phyloP scores from a whole-genome alignment of 1,140 invertebrate species.

The Musca vetustissima region DNA sequence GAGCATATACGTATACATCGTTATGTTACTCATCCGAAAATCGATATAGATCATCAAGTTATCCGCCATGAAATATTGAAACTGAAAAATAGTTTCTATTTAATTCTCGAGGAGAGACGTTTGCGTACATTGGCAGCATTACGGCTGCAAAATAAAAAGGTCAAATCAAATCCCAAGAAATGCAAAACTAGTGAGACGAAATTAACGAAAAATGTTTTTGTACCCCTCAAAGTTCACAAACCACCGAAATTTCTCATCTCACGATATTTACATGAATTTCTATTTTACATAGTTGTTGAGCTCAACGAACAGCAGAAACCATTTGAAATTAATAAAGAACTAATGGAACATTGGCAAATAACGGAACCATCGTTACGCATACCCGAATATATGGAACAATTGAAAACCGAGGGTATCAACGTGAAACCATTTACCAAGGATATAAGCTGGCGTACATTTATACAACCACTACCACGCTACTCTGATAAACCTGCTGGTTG shows the following conservation, averaged over 20 bases:
- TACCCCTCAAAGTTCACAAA: not conserved
- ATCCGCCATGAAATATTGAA: constrained; percentile 40
- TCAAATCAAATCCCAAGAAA: constrained; percentile 1
- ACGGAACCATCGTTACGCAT: constrained; percentile 45
- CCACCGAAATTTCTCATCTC: constrained; percentile 71
- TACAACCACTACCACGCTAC: constrained; percentile 69
- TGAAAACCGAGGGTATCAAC: constrained; percentile 53
- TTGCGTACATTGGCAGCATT: not conserved
- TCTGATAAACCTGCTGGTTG: constrained; percentile 68
- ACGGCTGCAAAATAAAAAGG: constrained; percentile 26
- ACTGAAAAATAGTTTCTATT: constrained; percentile 42
- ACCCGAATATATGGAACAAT: constrained; percentile 49
- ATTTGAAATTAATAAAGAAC: constrained; percentile 48
- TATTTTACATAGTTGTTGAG: constrained; percentile 70
- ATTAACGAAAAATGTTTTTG: not conserved
- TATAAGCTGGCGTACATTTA: constrained; percentile 73
- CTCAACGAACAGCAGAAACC: constrained; percentile 55
- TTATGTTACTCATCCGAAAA: constrained; percentile 46
- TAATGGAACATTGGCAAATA: constrained; percentile 55
- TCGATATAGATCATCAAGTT: constrained; percentile 36
- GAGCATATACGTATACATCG: constrained; percentile 38
- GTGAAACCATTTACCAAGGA: constrained; percentile 57
- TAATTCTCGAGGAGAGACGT: constrained; percentile 36
- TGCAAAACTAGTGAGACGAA: not conserved
- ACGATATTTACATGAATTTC: constrained; percentile 66